Evolutionary conservation across 2,888 invertebrate genomes (phyloP), one percentile per base, ranked within the genome.

Genomic region (Dioctria rufipes): DNA sequence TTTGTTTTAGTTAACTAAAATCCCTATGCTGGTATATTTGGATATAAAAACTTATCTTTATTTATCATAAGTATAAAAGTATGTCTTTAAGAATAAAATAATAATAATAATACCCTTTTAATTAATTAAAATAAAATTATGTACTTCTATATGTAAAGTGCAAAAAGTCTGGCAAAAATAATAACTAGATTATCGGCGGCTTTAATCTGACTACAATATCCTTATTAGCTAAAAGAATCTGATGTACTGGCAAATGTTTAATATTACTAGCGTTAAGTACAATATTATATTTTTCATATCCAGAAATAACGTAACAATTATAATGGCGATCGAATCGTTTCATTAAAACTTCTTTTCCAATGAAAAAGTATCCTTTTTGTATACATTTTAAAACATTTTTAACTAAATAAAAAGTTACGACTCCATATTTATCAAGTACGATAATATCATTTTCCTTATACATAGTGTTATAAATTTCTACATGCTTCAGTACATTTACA

Each of bases 401-500:
- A 8, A 61, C 37, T 61, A 61, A 37, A 61, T 61, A 61, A 61
- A 61, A 61, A 8, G 37, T 61, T 8, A 61, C 4, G 37, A 5
- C 6, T 25, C 6, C 13, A 39, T 61, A 6, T 39, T 8, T 39
- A 13, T 61, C 39, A 61, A 39, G 2, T 37, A 25, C 39, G 4
- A 61, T n/a, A 61, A 61, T 61, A 39, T 61, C 39, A 39, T 37
- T 8, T 61, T 61, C 39, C 11, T 61, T 61, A 11, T 61, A 61
- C 61, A 61, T 8, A 25, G 25, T 61, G 11, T 61, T 61, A 39
- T 61, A 39, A 61, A 61, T 61, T 61, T 61, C 37, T 39, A 61
- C 11, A 61, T 61, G 13, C 11, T 61, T 61, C 37, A 61, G 39
- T 25, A 13, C 37, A 37, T 39, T 61, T 25, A 37, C 61, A 8